Percentiles rank a stretch among this genome's conserved stretches.
Evolutionary conservation across 2,888 invertebrate species (phyloP).

Genomic region (Blastobasis lacticolella): DNA sequence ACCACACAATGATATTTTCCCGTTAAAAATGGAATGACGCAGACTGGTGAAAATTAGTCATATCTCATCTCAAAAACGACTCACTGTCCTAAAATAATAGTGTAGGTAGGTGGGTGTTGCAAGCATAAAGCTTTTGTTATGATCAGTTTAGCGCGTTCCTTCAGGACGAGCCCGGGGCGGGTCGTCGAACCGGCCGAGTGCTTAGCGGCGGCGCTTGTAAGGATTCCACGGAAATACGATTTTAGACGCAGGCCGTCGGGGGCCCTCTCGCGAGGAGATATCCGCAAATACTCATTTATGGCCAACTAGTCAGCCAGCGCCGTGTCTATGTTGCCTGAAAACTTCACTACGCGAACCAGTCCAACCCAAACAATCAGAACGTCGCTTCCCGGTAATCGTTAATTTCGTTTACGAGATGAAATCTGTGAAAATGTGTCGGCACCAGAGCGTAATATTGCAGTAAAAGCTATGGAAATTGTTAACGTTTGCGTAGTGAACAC

Average conservation of each 20-base stretch:
- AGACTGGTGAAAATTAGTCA: slow-evolving; percentile 33
- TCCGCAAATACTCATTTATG: not conserved
- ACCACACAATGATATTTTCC: slow-evolving; percentile 20
- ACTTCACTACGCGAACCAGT: slow-evolving; percentile 16
- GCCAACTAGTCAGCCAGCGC: too few species aligned
- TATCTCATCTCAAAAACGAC: slow-evolving; percentile 2
- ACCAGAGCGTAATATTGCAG: slow-evolving; percentile 22
- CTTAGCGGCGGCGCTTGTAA: slow-evolving; percentile 69
- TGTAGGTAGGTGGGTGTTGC: slow-evolving; percentile 15
- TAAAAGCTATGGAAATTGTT: slow-evolving; percentile 29
- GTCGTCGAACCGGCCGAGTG: slow-evolving; percentile 70
- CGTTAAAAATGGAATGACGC: slow-evolving; percentile 25
- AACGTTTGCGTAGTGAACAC: slow-evolving; percentile 38
- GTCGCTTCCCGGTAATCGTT: slow-evolving; percentile 25
- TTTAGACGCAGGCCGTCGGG: slow-evolving; percentile 56
- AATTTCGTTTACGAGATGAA: slow-evolving; percentile 40
- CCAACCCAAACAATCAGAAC: slow-evolving; percentile 28
- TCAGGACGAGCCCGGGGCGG: slow-evolving; percentile 51
- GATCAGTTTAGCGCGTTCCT: slow-evolving; percentile 39
- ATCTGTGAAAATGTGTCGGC: slow-evolving; percentile 31
- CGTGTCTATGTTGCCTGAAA: too few species aligned
- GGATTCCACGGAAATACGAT: slow-evolving; percentile 74
- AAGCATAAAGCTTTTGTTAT: slow-evolving; percentile 43
- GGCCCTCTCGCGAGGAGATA: slow-evolving; percentile 31
- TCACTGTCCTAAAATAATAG: not conserved